These are phyloP conservation scores for Cynopterus sphinx DNA, from an alignment of 2,797 vertebrate genomes.

Conservation along the genomic window DNA sequence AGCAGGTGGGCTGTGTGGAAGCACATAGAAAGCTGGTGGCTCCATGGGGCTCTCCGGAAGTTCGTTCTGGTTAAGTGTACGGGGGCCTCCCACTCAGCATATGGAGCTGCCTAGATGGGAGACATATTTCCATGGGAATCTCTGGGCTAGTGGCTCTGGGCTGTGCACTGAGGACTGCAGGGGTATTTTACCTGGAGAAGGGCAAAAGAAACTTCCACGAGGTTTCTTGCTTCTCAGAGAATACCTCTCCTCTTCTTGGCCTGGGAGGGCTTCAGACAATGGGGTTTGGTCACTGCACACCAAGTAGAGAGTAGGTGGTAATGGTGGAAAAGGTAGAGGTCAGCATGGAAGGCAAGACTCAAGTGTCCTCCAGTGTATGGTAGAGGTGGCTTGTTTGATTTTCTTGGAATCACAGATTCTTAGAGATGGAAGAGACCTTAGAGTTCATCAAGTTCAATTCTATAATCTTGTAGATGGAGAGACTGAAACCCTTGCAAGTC, in stretches of 20 bases:
- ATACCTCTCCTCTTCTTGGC: background rate
- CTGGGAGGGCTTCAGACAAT: background rate
- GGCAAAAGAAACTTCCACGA: background rate
- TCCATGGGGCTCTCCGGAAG: constrained; percentile 30
- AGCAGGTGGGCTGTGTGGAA: background rate
- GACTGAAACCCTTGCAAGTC: background rate
- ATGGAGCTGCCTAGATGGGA: constrained; percentile 16
- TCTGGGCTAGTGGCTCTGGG: background rate
- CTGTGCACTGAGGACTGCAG: background rate
- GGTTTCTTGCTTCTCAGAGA: background rate
- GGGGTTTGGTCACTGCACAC: rapidly evolving
- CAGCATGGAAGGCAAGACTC: background rate
- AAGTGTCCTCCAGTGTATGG: rapidly evolving
- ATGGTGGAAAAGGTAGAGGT: background rate
- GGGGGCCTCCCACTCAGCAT: constrained; percentile 44
- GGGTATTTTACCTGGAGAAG: background rate
- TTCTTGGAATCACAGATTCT: background rate
- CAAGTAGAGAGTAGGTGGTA: background rate
- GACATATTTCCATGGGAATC: constrained; percentile 15
- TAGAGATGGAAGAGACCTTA: background rate
- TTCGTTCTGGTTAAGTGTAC: constrained; percentile 12
- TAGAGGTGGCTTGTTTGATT: background rate
- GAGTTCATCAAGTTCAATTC: background rate
- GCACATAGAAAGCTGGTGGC: background rate
- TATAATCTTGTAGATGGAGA: background rate